A percentile compares a stretch with the other conserved stretches of the same genome.
Conservation (phyloP, 2,888 invertebrate genomes). For the Plebejus anna region DNA sequence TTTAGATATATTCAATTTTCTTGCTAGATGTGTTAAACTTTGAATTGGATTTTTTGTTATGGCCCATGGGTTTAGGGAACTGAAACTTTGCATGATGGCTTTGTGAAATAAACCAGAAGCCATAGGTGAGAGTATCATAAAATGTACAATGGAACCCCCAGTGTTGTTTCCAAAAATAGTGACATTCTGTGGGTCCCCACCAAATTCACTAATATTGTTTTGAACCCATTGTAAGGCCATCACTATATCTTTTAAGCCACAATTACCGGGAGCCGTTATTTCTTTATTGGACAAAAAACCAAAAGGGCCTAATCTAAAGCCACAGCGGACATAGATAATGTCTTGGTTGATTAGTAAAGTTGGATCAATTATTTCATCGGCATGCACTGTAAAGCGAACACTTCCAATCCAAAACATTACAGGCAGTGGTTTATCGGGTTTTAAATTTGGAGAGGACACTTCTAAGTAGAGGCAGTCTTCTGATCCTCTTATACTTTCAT, state of each 20-base stretch:
- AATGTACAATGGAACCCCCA: slow-evolving; percentile 69
- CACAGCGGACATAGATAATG: slow-evolving; percentile 66
- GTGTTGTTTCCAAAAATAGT: slow-evolving; percentile 72
- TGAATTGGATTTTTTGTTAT: slow-evolving; percentile 58
- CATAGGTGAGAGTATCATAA: slow-evolving; percentile 72
- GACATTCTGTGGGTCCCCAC: slow-evolving; percentile 69
- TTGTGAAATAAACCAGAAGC: slow-evolving; percentile 70
- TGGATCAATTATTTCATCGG: slow-evolving; percentile 59
- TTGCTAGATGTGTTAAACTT: slow-evolving; percentile 52
- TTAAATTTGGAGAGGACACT: slow-evolving; percentile 55
- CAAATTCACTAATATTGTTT: slow-evolving; percentile 62
- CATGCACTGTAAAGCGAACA: slow-evolving; percentile 51
- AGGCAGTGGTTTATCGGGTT: slow-evolving; percentile 58
- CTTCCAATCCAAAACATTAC: slow-evolving; percentile 77
- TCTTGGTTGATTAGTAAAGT: slow-evolving; percentile 55
- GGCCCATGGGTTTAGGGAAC: slow-evolving; percentile 67
- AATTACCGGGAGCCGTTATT: slow-evolving; percentile 67
- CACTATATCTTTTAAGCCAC: slow-evolving; percentile 69
- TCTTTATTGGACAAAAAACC: slow-evolving; percentile 70
- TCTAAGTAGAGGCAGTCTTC: slow-evolving; percentile 74
- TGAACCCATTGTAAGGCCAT: slow-evolving; percentile 70
- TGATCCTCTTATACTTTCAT: slow-evolving; percentile 46
- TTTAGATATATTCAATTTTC: slow-evolving; percentile 52
- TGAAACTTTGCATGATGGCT: slow-evolving; percentile 68
- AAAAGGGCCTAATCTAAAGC: slow-evolving; percentile 67